Base-by-base conservation (phyloP, 1,140 invertebrate species). In the Vanessa atalanta region DNA sequence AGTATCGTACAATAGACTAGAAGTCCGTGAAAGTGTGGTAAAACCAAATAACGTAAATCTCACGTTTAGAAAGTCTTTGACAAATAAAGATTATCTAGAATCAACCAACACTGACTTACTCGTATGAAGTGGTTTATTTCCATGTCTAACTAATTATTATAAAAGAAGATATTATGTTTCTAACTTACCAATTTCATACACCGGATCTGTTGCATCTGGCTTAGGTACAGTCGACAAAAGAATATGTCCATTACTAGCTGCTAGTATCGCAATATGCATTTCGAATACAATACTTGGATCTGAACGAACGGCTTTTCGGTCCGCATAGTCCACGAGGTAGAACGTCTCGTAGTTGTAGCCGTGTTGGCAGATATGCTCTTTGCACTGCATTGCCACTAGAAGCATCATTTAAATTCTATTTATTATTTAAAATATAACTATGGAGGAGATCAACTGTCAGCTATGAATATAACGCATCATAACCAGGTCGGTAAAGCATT, bases 191-290 rank as follows among this genome's bases (percentile, higher is more conserved):
- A 95, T 93, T 90, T 95, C 95, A 84, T 95, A 95, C 13, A 94
- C 94, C 7, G 94, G 88, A 76, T 94, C 93, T 13, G 31, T 75
- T 12, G 83, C 77, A 13, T 77, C 76, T 11, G 94, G 87, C 20
- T 81, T 77, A 1, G 84, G 70, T 0, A 88, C 85, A 5, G 93
- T 81, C 0, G 94, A 93, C 15, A 95, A 79, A 9, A 95, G 77
- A 66, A 95, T 94, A 76, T 95, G 95, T 8, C 94, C 95, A 76
- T 95, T 94, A 76, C 94, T 94, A 0, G 83, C 73, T 0, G 94
- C 94, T 70, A 94, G 88, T 47, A 95, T 94, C 0, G 93, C 92
- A 47, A 95, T 86, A 80, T 94, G 94, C 86, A 95, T 94, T 78
- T 95, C 94, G 16, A 95, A 90, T 6, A 80, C 70, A 2, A 93